Base-by-base conservation (phyloP, 1,140 invertebrate genomes). In the Drosophila nigrodunni region DNA sequence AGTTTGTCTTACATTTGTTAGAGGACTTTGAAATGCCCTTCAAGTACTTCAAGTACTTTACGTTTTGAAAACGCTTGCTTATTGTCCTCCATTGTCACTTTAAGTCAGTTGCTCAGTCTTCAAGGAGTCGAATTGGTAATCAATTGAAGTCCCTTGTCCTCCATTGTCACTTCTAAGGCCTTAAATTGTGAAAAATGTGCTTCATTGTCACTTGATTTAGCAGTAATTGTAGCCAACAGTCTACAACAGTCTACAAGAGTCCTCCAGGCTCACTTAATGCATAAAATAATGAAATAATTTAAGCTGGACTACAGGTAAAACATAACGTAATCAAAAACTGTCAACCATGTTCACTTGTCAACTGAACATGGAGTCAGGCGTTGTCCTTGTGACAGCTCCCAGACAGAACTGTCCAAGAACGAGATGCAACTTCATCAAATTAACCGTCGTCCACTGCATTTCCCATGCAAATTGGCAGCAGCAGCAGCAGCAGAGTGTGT, bases 391-490 rank as follows among this genome's bases (percentile, higher is more conserved):
- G 39, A 4, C 9, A 11, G 10, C 3, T 13, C 3, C 10, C 41
- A 11, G 11, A 43, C 41, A n/a, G 3, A 15, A 13, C 11, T 54
- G 50, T 9, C 50, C n/a, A 54, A 54, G 50, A 13, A n/a, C 3
- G 50, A 54, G 50, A 34, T 54, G 50, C 52, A 69, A 73, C 67
- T 86, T 76, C 66, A 86, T 87, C 76, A 85, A 80, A 67, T 74
- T 78, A 77, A 80, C 62, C 39, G 43, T 37, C n/a, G 49, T 11
- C 35, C 30, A 43, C 66, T 46, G 60, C 60, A 67, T 86, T 78
- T 76, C 13, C 21, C 58, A 87, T 82, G 82, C 82, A 82, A 87
- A 79, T 83, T 73, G 59, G 35, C 46, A 49, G 44, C 67, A 68
- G 47, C 21, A 21, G 18, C 46, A 49, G 6, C 3, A 30, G 25